Evolutionary conservation across 2,113 vertebrate species (phyloP).

Genomic region (Ptyas mucosa): DNA sequence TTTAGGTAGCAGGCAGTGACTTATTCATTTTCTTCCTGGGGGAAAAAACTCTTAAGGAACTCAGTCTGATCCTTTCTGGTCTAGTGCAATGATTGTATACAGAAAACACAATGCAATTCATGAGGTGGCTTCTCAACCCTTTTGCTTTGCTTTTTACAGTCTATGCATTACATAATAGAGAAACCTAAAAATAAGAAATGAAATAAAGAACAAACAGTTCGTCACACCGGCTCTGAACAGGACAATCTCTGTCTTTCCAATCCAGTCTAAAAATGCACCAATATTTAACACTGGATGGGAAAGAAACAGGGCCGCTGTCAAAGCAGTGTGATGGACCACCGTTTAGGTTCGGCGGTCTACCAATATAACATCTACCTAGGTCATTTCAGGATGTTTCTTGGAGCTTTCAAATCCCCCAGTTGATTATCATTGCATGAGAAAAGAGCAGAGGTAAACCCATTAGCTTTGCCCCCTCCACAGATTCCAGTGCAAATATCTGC

Average conservation of each 20-base stretch:
- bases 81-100: conserved; percentile 32
- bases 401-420: background rate
- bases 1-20: background rate
- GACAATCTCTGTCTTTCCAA: background rate
- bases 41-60: conserved; percentile 2
- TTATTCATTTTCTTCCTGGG: conserved; percentile 12
- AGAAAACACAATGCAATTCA: conserved; percentile 29
- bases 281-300: background rate
- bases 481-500: background rate
- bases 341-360: background rate
- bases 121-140: background rate
- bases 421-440: background rate
- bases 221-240: background rate
- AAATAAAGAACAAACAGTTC: background rate
- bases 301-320: background rate
- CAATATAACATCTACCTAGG: background rate
- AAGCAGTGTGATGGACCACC: background rate
- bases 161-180: too few species aligned
- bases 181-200: background rate
- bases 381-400: background rate
- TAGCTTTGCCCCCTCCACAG: background rate
- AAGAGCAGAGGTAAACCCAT: background rate
- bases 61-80: conserved; percentile 21
- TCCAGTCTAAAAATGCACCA: background rate
- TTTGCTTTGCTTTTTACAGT: background rate